Evolutionary conservation across 2,797 vertebrate genomes (phyloP), one percentile per base, ranked within the genome.

Genomic region (Brachyrhaphis roseni): DNA sequence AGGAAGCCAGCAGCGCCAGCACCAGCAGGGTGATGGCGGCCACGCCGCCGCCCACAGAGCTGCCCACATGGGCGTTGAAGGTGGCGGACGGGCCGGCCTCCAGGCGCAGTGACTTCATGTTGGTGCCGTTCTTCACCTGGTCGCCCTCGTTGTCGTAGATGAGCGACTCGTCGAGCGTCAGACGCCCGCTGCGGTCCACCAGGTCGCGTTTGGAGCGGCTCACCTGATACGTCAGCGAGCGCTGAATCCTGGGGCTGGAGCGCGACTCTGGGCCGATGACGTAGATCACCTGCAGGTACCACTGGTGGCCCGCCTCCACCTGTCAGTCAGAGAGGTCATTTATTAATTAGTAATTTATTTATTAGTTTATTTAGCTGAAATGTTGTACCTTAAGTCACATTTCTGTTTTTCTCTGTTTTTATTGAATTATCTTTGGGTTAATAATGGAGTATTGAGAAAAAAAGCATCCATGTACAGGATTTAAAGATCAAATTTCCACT

Each of bases 231-330:
- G 94, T 72, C 26, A 96, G 90, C 0, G 98, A 98, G 28, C 98
- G 97, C 88, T 97, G 97, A 2, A 98, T 92, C 26, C 97, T 95
- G 1, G 97, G 96, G 66, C 96, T 93, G 0, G 97, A 95, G 45
- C 93, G 85, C 0, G 96, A 96, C 85, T 98, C 97, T 0, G 98
- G 98, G 4, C 97, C 94, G 4, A 99, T 99, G 20, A 99, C 91
- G 0, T 99, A 99, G 89, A 99, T 99, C 72, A 99, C 98, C 75
- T 99, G 98, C 5, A 99, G 97, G 86, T 99, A 98, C 98, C 98
- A 99, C 94, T 99, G 98, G 84, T 99, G 98, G 0, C 98, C 98
- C 0, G 98, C 97, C 92, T 98, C 98, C 93, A 99, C 98, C 98
- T 99, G 88, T 20, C 70, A 73, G 81, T 73, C 84, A 87, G 12